Evolutionary conservation across 2,888 invertebrate genomes (phyloP).

Genomic region (Eupithecia abbreviata): DNA sequence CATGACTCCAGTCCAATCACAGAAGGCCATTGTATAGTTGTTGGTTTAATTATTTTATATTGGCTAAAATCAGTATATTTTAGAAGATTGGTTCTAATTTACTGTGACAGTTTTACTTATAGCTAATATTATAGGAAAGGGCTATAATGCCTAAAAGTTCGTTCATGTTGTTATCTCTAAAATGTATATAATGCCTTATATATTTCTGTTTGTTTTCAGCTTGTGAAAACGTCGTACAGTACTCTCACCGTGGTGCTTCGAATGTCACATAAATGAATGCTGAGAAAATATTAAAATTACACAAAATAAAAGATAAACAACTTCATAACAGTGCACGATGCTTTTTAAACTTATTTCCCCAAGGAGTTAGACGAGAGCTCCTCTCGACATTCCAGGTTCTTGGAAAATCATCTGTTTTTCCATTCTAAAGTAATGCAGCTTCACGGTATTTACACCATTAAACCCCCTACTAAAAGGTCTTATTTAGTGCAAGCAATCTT

Average conservation of each 20-base stretch:
- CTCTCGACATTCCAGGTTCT: background rate
- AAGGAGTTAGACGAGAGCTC: background rate
- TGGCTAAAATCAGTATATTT: too few species aligned
- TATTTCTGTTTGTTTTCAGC: conserved; percentile 57
- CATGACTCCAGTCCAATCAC: too few species aligned
- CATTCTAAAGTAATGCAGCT: background rate
- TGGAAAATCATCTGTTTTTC: background rate
- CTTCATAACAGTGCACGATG: background rate
- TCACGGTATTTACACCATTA: background rate
- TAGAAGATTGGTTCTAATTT: too few species aligned
- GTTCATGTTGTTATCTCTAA: background rate
- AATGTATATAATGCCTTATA: background rate
- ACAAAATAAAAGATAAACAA: conserved; percentile 3
- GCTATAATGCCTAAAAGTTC: background rate
- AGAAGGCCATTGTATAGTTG: too few species aligned
- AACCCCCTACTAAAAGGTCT: background rate
- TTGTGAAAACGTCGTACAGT: conserved; percentile 76
- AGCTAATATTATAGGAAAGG: too few species aligned
- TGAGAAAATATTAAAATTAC: background rate
- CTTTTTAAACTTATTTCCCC: conserved; percentile 5
- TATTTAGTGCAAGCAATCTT: too few species aligned
- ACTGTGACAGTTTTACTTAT: too few species aligned
- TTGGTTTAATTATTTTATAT: too few species aligned
- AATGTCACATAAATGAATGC: conserved; percentile 46
- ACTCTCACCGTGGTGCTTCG: conserved; percentile 72